phyloP scores from a whole-genome alignment of 2,888 invertebrate genomes.

The Euplagia quadripunctaria region DNA sequence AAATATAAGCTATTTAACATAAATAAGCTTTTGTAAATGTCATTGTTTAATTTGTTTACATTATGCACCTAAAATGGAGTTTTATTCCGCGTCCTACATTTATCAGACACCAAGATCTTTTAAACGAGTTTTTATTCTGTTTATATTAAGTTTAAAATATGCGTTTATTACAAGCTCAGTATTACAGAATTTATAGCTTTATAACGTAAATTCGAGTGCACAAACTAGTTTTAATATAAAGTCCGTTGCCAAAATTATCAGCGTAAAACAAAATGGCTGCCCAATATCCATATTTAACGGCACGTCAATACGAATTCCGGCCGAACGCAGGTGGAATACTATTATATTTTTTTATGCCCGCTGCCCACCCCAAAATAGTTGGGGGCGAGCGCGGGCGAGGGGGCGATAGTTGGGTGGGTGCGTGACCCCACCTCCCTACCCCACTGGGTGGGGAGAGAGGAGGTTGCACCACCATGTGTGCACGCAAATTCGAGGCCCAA shows the following conservation, averaged over 20 bases:
- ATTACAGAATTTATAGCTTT: slow-evolving; percentile 17
- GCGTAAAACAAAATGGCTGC: slow-evolving; percentile 80
- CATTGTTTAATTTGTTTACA: background rate
- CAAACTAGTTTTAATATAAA: slow-evolving; percentile 48
- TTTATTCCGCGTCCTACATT: background rate
- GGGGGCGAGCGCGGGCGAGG: slow-evolving; percentile 61
- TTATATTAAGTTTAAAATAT: background rate
- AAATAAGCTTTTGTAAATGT: background rate
- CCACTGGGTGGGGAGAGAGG: slow-evolving; percentile 47
- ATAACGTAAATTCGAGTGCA: slow-evolving; percentile 30
- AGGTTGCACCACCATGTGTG: slow-evolving; percentile 80
- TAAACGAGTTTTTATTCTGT: background rate
- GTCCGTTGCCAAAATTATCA: slow-evolving; percentile 55
- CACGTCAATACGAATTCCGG: slow-evolving; percentile 79
- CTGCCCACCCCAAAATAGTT: slow-evolving; percentile 84
- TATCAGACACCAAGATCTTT: background rate
- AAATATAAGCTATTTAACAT: background rate
- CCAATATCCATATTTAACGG: slow-evolving; percentile 74
- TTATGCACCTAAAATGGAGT: background rate
- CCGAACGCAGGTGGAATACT: slow-evolving; percentile 84
- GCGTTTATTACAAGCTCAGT: background rate
- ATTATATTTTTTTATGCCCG: slow-evolving; percentile 81
- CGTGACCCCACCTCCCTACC: slow-evolving; percentile 66
- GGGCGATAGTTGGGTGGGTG: slow-evolving; percentile 76
- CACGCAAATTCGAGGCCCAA: slow-evolving; percentile 84